Evolutionary conservation across 1,140 invertebrate genomes (phyloP).

Genomic region (Heterodera schachtii): DNA sequence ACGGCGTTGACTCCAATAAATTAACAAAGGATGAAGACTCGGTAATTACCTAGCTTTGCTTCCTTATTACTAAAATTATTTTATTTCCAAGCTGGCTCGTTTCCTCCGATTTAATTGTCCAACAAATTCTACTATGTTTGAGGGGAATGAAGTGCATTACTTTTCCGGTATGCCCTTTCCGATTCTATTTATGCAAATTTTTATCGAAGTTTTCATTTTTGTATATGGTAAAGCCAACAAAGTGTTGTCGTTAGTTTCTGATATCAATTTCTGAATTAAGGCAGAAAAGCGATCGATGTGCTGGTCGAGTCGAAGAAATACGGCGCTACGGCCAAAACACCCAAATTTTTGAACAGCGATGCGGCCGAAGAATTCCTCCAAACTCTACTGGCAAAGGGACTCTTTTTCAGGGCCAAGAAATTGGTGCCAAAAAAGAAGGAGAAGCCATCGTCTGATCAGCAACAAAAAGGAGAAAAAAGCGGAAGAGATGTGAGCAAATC

Average conservation of each 20-base stretch:
- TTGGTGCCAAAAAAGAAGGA: slow-evolving; percentile 65
- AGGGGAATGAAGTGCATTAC: slow-evolving; percentile 92
- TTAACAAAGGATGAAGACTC: slow-evolving; percentile 84
- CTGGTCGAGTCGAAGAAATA: slow-evolving; percentile 89
- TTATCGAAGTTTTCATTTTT: background rate
- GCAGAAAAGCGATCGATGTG: slow-evolving; percentile 82
- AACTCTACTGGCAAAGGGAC: slow-evolving; percentile 66
- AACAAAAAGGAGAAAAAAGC: slow-evolving; percentile 62
- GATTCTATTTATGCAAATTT: slow-evolving; percentile 28
- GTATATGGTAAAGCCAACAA: too few relatives aligned
- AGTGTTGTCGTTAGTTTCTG: too few relatives aligned
- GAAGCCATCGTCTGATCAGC: slow-evolving; percentile 83
- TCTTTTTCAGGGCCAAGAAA: slow-evolving; percentile 59
- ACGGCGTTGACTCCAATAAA: slow-evolving; percentile 22
- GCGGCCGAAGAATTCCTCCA: slow-evolving; percentile 81
- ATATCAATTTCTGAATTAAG: slow-evolving; percentile 54
- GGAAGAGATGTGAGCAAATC: slow-evolving; percentile 62
- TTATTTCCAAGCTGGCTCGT: slow-evolving; percentile 75
- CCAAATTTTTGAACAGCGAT: slow-evolving; percentile 80
- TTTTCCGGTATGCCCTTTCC: slow-evolving; percentile 77
- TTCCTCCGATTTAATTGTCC: slow-evolving; percentile 89
- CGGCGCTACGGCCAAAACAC: slow-evolving; percentile 75
- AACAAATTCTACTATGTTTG: slow-evolving; percentile 89
- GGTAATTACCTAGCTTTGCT: background rate
- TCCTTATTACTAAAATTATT: background rate